phyloP scores from a whole-genome alignment of 2,113 vertebrate genomes.

The Cyanoramphus novaezelandiae region DNA sequence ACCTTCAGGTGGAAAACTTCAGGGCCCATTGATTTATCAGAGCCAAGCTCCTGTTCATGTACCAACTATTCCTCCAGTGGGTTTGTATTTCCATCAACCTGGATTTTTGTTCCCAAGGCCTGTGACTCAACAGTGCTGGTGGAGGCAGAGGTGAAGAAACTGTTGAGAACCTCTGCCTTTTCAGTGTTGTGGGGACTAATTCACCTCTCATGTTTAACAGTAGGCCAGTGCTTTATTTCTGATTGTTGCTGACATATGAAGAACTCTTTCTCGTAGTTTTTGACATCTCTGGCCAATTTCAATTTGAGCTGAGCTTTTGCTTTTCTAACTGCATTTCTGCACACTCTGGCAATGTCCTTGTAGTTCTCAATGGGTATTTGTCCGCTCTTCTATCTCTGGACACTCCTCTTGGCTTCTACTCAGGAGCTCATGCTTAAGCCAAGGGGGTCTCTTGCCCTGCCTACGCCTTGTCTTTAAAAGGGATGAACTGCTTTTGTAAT shows the following conservation, averaged over 20 bases:
- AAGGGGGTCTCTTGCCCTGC: not conserved
- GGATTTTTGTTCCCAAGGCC: not conserved
- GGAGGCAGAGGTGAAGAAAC: not conserved
- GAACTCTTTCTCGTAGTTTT: not conserved
- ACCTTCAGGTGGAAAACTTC: not conserved
- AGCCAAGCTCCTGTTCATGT: not conserved
- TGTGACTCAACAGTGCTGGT: not conserved
- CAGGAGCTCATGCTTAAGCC: not conserved
- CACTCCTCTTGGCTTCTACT: fast-evolving
- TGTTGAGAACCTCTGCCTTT: not conserved
- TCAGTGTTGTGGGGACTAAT: not conserved
- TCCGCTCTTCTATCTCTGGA: not conserved
- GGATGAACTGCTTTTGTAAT: not conserved
- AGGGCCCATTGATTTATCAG: not conserved
- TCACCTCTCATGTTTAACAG: not conserved
- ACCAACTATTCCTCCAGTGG: not conserved
- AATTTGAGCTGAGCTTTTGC: not conserved
- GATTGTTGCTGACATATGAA: fast-evolving
- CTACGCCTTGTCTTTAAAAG: not conserved
- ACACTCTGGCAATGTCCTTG: not conserved
- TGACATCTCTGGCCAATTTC: not conserved
- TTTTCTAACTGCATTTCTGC: not conserved
- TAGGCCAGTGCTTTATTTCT: not conserved
- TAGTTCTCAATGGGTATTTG: not conserved
- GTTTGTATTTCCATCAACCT: not conserved